Evolutionary conservation across 2,797 vertebrate genomes (phyloP), one percentile per base, ranked within the genome.

Genomic region (Gambelia wislizenii): DNA sequence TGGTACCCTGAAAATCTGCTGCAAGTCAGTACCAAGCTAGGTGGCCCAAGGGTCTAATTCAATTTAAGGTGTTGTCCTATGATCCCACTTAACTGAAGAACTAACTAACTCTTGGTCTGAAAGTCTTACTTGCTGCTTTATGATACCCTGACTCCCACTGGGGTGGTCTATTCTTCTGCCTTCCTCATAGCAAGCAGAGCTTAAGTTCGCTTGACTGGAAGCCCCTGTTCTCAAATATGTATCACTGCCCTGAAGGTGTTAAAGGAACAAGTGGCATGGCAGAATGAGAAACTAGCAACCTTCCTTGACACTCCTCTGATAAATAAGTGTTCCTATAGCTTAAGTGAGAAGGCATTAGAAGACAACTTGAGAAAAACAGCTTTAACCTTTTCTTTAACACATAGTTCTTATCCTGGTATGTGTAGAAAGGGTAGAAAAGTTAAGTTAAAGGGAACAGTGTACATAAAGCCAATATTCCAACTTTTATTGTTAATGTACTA

Each of bases 331-430:
- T 59, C 69, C 67, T 81, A 14, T 69, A 82, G 33, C 79, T 83
- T 80, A 83, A 75, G 52, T 75, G 79, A 83, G 79, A 88, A 88
- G 56, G 36, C 54, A 74, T 64, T 75, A 75, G 79, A 83, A 75
- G 78, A 82, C 86, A 87, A 88, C 79, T 75, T 88, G 79, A 64
- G 70, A 75, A 83, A 83, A 83, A 75, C 42, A 64, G 33, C 54
- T 36, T 64, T 75, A 83, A 75, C 79, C 54, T 83, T 79, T 87
- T 88, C 67, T 61, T 39, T 61, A 74, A 88, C 70, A 83, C 87
- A 61, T 88, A 61, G 30, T 27, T 83, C 44, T 88, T 80, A 80
- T 80, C 36, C 54, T 88, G 79, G 87, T 42, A 83, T 83, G 83
- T 75, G 69, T 30, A 39, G 42, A 54, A 88, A 44, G 54, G 70